phyloP scores from a whole-genome alignment of 2,113 vertebrate species.

The Rhea pennata region DNA sequence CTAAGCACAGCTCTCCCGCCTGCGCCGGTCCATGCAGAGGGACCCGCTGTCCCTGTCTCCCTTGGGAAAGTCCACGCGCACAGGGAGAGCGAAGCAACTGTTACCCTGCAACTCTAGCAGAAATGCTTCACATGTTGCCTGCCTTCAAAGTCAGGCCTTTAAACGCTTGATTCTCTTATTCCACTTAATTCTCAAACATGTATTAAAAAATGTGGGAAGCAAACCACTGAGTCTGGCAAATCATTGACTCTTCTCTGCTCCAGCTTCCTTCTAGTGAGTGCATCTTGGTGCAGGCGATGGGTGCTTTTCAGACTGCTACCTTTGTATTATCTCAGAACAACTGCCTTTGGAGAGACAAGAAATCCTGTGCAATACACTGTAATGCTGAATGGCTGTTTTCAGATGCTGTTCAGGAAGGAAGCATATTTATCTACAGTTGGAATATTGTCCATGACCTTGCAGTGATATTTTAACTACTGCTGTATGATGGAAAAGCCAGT shows the following conservation, averaged over 20 bases:
- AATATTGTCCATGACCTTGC: conserved; percentile 42
- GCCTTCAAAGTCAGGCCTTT: neutral
- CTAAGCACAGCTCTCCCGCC: neutral
- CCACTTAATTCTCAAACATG: neutral
- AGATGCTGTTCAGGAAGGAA: neutral
- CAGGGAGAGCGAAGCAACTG: conserved; percentile 1
- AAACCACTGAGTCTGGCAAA: neutral
- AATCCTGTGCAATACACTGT: conserved; percentile 13
- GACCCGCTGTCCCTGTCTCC: neutral
- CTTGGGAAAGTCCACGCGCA: neutral
- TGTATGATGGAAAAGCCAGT: neutral
- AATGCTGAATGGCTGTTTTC: conserved; percentile 51
- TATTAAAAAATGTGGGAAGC: neutral
- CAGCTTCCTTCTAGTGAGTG: conserved; percentile 4
- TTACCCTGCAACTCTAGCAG: neutral
- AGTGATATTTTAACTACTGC: neutral
- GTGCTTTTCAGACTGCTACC: conserved; percentile 24
- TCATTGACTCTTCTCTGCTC: neutral
- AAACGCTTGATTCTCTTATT: neutral
- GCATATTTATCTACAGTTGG: conserved; percentile 11
- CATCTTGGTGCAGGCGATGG: neutral
- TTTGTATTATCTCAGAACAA: conserved; percentile 9
- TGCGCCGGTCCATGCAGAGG: neutral
- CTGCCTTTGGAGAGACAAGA: conserved; percentile 48
- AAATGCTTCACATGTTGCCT: neutral